Percentiles rank a stretch among this genome's conserved stretches.
phyloP scores from a whole-genome alignment of 2,113 vertebrate species.

The Aramus guarauna region DNA sequence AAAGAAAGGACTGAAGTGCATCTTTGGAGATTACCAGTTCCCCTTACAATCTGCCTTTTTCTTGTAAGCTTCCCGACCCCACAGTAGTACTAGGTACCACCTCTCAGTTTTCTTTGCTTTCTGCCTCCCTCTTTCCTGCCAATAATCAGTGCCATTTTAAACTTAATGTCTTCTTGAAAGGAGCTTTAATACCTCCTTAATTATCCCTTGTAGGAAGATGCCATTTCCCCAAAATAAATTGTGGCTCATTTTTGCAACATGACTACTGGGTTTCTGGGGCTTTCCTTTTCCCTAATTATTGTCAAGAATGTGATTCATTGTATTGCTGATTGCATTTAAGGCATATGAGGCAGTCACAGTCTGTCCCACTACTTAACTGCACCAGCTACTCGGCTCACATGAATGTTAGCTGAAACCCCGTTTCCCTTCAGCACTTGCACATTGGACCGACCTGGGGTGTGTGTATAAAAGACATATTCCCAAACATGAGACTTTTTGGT shows the following conservation, averaged over 20 bases:
- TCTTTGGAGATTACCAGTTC: not conserved
- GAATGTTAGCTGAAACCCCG: not conserved
- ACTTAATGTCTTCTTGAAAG: not conserved
- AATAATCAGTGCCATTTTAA: not conserved
- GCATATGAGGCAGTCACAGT: not conserved
- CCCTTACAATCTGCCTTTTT: not conserved
- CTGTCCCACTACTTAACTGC: not conserved
- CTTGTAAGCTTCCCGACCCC: not conserved
- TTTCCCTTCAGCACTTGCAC: not conserved
- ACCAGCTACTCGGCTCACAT: not conserved
- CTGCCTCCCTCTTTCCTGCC: not conserved
- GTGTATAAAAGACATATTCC: not conserved
- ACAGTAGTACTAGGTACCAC: not conserved
- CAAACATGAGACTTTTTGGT: not conserved
- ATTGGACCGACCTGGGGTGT: not conserved
- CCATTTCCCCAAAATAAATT: not conserved
- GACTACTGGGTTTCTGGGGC: not conserved
- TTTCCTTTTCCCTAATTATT: not conserved
- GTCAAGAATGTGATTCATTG: slow-evolving; percentile 4
- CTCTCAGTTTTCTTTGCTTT: not conserved
- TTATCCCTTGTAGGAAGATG: not conserved
- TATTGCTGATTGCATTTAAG: not conserved
- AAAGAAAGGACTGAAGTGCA: not conserved
- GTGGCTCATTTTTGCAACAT: not conserved
- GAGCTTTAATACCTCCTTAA: not conserved